A percentile compares a stretch with the other conserved stretches of the same genome.
These are phyloP conservation scores for Podarcis siculus DNA, from an alignment of 2,797 vertebrate genomes.

Conservation along the genomic window DNA sequence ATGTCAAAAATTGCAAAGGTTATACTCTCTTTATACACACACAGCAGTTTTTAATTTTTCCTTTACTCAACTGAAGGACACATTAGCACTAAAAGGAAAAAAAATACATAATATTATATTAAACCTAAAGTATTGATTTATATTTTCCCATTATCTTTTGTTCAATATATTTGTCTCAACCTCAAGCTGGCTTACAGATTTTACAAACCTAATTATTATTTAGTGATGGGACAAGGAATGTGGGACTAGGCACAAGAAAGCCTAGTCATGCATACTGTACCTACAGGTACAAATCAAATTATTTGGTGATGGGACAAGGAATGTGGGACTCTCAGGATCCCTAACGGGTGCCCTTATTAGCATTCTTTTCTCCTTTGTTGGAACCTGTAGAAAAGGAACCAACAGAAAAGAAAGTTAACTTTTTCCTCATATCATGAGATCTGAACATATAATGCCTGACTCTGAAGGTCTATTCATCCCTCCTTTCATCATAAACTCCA, in stretches of 20 bases:
- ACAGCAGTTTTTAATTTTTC: not conserved
- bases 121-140: not conserved
- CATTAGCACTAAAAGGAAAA: not conserved
- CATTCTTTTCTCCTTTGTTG: not conserved
- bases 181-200: not conserved
- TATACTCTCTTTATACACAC: not conserved
- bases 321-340: not conserved
- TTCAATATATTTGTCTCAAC: not conserved
- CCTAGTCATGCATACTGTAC: conserved; percentile 30
- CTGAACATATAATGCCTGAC: not conserved
- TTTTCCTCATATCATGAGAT: not conserved
- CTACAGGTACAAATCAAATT: conserved; percentile 11
- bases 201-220: not conserved
- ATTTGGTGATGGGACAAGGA: not conserved
- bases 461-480: not conserved
- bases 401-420: not conserved
- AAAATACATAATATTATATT: not conserved
- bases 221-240: too few species aligned
- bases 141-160: not conserved
- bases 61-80: not conserved
- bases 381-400: not conserved
- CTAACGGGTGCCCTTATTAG: not conserved
- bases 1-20: too few species aligned
- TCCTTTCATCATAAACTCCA: not conserved
- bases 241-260: conserved; percentile 28